Evolutionary conservation across 2,113 vertebrate genomes (phyloP).

Genomic region (Nothoprocta pentlandii): DNA sequence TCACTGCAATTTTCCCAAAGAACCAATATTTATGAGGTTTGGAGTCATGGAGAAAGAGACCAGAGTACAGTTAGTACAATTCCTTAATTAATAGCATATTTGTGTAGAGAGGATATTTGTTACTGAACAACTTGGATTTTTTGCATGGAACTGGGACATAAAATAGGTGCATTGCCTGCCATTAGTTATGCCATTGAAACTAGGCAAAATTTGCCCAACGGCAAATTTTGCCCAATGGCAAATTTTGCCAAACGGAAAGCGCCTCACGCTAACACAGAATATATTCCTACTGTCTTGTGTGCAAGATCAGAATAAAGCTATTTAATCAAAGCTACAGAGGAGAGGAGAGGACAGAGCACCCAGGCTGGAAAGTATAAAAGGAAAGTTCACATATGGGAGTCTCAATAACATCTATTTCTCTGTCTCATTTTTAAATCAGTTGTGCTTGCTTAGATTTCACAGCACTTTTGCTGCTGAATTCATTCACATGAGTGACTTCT

Average conservation of each 20-base stretch:
- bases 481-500: neutral
- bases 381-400: neutral
- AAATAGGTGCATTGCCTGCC: neutral
- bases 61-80: neutral
- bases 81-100: constrained; percentile 50
- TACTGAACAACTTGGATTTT: constrained; percentile 22
- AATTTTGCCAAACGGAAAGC: neutral
- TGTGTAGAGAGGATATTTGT: neutral
- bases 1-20: constrained; percentile 43
- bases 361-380: neutral
- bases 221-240: neutral
- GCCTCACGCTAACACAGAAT: neutral
- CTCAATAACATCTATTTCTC: neutral
- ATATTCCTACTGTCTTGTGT: neutral
- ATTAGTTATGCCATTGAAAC: neutral
- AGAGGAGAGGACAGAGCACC: neutral
- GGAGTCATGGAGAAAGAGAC: constrained; percentile 44
- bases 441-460: neutral
- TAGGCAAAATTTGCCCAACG: neutral
- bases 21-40: constrained; percentile 56
- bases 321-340: neutral
- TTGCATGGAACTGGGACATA: neutral
- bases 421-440: neutral
- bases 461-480: neutral
- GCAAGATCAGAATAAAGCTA: constrained; percentile 1